Conservation (phyloP, 2,113 vertebrate genomes). For the Labrus mixtus region DNA sequence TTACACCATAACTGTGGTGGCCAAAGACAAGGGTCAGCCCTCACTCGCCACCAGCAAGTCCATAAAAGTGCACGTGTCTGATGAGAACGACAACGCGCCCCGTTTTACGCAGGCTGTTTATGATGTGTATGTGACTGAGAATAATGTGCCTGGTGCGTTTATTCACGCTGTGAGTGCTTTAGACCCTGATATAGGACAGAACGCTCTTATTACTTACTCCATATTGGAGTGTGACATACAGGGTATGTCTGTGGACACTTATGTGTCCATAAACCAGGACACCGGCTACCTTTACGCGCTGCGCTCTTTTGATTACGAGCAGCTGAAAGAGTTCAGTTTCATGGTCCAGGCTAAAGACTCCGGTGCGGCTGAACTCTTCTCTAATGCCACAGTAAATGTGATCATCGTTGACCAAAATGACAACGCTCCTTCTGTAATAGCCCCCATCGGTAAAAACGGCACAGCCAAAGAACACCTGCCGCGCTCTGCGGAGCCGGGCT, state of each 20-base stretch:
- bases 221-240: slow-evolving; percentile 97
- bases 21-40: slow-evolving; percentile 91
- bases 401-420: slow-evolving; percentile 97
- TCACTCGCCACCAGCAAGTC: slow-evolving; percentile 92
- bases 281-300: slow-evolving; percentile 97
- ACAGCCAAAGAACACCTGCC: slow-evolving; percentile 91
- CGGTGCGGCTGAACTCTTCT: slow-evolving; percentile 88
- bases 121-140: slow-evolving; percentile 96
- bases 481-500: slow-evolving; percentile 93
- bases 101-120: slow-evolving; percentile 93
- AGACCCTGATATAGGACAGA: slow-evolving; percentile 93
- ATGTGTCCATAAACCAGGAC: slow-evolving; percentile 97
- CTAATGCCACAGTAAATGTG: slow-evolving; percentile 92
- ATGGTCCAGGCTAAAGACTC: slow-evolving; percentile 93
- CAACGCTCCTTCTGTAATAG: slow-evolving; percentile 88
- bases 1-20: slow-evolving; percentile 94
- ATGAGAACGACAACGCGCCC: slow-evolving; percentile 97
- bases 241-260: slow-evolving; percentile 96
- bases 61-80: slow-evolving; percentile 94
- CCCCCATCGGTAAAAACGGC: slow-evolving; percentile 89
- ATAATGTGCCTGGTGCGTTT: slow-evolving; percentile 96
- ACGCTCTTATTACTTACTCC: slow-evolving; percentile 93
- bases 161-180: slow-evolving; percentile 95
- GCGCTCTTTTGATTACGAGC: slow-evolving; percentile 97
- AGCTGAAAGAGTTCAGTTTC: slow-evolving; percentile 95